Evolutionary conservation across 2,888 invertebrate species (phyloP), one percentile per base, ranked within the genome.

Genomic region (Parochlus steinenii): DNA sequence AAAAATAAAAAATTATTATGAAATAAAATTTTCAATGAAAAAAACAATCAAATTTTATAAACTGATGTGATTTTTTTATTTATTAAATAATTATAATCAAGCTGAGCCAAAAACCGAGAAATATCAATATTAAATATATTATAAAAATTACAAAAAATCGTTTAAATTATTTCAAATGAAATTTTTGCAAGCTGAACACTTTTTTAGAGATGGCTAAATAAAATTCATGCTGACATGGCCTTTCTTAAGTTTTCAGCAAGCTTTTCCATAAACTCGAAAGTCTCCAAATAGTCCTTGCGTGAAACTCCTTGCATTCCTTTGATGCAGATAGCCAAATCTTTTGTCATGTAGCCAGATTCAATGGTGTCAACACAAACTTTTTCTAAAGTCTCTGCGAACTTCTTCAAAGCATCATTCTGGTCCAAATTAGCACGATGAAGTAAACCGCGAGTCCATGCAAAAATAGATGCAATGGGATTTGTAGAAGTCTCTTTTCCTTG

Each of bases 401-500:
- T 65, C 44, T 69, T 66, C 30, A 95, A 65, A 31, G 65, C 65
- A 6, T 58, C 51, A 52, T 98, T 98, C 46, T 75, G 65, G 53
- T 98, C 97, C 42, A 98, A 64, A 52, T 90, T 86, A 39, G 95
- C 97, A 39, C 97, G 75, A 54, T 98, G 97, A 33, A 83, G 60
- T 4, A 97, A 65, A 30, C 95, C 98, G 47, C 78, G 71, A 0
- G 92, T 89, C 98, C 98, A 98, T 2, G 98, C 98, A 60, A 93
- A 98, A 51, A 98, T 97, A 1, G 95, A 97, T 15, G 97, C 97
- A 51, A 98, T 95, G 0, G 97, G 90, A 60, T 98, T 98, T 32
- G 97, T 98, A 19, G 95, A 95, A 0, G 98, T 98, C 62, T 95
- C 95, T 57, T 93, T 83, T 43, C 95, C 95, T 69, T 92, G 71